Evolutionary conservation across 2,113 vertebrate species (phyloP).

Genomic region (Macquaria ambigua): DNA sequence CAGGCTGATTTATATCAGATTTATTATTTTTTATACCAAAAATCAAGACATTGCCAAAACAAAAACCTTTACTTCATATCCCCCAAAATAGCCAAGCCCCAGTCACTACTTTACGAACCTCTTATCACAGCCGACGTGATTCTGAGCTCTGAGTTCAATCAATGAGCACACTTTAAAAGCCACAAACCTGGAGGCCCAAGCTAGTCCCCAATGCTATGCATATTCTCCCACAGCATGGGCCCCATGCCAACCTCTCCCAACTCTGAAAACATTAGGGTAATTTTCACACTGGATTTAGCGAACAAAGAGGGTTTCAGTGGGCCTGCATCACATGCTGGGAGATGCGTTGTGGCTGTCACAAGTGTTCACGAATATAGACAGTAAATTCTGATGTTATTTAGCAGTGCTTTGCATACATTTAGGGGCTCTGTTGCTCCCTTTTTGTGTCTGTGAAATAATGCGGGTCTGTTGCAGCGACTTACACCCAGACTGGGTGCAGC

Average conservation of each 20-base stretch:
- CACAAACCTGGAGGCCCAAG: constrained; percentile 23
- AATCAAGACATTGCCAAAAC: neutral
- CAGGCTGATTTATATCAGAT: constrained; percentile 51
- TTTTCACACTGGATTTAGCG: constrained; percentile 83
- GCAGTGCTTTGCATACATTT: constrained; percentile 83
- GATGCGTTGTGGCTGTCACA: constrained; percentile 85
- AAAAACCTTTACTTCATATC: neutral
- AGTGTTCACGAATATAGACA: constrained; percentile 76
- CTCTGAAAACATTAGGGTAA: constrained; percentile 70
- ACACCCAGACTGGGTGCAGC: constrained; percentile 40
- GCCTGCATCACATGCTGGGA: constrained; percentile 77
- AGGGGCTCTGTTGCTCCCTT: constrained; percentile 31
- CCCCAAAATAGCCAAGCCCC: neutral
- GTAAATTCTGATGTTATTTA: constrained; percentile 76
- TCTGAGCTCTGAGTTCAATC: neutral
- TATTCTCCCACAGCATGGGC: constrained; percentile 28
- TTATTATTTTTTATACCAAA: constrained; percentile 4
- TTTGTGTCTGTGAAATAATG: constrained; percentile 67
- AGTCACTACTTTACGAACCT: neutral
- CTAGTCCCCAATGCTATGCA: constrained; percentile 14
- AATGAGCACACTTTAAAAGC: constrained; percentile 18
- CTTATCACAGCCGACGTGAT: neutral
- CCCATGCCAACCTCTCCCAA: constrained; percentile 56
- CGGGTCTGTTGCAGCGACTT: constrained; percentile 52
- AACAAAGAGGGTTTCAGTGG: constrained; percentile 87